Percentiles rank a stretch among this genome's conserved stretches.
phyloP scores from a whole-genome alignment of 2,113 vertebrate species.

The Blennius ocellaris region DNA sequence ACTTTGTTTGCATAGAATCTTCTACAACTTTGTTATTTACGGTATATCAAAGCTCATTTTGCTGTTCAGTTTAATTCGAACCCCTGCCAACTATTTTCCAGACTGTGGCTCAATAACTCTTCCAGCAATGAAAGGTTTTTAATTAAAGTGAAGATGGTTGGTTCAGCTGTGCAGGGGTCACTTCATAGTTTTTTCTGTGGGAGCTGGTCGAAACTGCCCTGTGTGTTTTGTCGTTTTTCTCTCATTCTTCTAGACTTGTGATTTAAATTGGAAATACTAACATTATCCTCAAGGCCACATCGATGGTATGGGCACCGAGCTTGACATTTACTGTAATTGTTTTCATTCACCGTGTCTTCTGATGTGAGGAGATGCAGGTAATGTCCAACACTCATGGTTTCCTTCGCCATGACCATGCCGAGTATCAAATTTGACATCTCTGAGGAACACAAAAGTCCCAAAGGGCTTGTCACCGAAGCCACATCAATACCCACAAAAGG shows the following conservation, averaged over 20 bases:
- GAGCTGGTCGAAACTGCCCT: conserved; percentile 24
- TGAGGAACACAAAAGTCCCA: conserved; percentile 26
- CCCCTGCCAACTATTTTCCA: conserved; percentile 71
- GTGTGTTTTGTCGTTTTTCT: conserved; percentile 66
- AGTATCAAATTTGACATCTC: conserved; percentile 31
- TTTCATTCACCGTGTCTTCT: conserved; percentile 70
- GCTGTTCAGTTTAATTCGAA: conserved; percentile 70
- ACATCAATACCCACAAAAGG: conserved; percentile 43
- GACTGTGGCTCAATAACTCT: conserved; percentile 74
- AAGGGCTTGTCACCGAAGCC: conserved; percentile 55
- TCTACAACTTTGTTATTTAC: conserved; percentile 63
- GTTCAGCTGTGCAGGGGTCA: conserved; percentile 73
- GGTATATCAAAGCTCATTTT: conserved; percentile 69
- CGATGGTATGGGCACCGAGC: conserved; percentile 32
- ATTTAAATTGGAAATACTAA: conserved; percentile 72
- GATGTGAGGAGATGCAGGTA: conserved; percentile 79
- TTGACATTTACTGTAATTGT: conserved; percentile 60
- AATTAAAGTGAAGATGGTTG: conserved; percentile 81
- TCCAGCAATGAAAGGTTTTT: conserved; percentile 80
- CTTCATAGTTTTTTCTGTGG: conserved; percentile 62
- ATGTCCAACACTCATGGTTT: conserved; percentile 75
- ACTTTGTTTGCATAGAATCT: conserved; percentile 72
- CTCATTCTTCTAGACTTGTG: conserved; percentile 59
- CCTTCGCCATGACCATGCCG: background rate
- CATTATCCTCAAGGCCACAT: conserved; percentile 68